Evolutionary conservation across 2,888 invertebrate genomes (phyloP), one percentile per base, ranked within the genome.

Genomic region (Sclerodermus sp.): DNA sequence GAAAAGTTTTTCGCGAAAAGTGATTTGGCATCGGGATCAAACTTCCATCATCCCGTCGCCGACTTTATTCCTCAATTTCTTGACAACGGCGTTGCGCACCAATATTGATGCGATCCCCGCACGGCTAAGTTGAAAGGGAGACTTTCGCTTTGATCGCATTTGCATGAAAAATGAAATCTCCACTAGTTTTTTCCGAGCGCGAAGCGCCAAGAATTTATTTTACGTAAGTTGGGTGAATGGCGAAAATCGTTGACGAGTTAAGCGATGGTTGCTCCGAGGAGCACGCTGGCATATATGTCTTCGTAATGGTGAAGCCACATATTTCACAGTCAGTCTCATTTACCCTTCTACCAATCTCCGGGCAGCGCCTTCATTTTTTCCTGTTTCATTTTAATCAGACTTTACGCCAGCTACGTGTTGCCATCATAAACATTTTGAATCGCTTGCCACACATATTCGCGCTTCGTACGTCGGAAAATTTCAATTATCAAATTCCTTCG

Each of bases 231-330:
- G 34, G 12, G 34, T 34, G 12, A 34, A 34, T 4, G 34, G 12
- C 34, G 34, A 12, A 65, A 69, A 68, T 67, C 65, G 65, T 60
- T 55, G 62, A 49, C 46, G 52, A 51, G 57, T 54, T 59, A 60
- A 60, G 51, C 52, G 52, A 49, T 48, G 53, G 56, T 57, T 54
- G 42, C 48, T 47, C 15, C 49, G 51, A 55, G 47, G 46, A 23
- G 46, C 52, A 51, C 48, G 45, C 30, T 23, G 37, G 38, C 38
- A 43, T 58, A 56, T 58, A 61, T 52, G 57, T 60, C 64, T 61
- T 64, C 51, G 63, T 63, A 60, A 66, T 53, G 53, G 56, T 48
- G 49, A 43, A 53, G 58, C 49, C 58, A 64, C 61, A 67, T 67
- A 61, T 64, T 66, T 67, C 60, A 64, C 48, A 61, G 57, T 62